Evolutionary conservation across 1,140 invertebrate species (phyloP).

Genomic region (Drosophila bocki): DNA sequence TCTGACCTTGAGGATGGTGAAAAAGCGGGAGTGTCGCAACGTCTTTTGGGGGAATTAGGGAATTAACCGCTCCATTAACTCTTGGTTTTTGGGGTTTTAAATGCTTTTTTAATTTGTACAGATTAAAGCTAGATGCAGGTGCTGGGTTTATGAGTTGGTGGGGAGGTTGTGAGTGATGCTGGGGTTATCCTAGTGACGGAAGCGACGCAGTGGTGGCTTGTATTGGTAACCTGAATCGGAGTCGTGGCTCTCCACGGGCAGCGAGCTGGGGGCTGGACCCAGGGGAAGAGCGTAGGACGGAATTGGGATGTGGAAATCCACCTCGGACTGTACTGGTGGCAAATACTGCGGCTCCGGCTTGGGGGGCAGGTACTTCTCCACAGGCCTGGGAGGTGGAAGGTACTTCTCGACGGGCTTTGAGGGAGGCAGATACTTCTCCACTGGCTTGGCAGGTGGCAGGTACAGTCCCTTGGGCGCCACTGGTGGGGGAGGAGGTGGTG

Average conservation of each 20-base stretch:
- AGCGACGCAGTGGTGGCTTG: slow-evolving; percentile 60
- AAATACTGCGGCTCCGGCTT: slow-evolving; percentile 17
- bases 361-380: slow-evolving; percentile 40
- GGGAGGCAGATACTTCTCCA: slow-evolving; percentile 52
- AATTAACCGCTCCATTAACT: not conserved
- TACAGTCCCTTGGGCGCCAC: slow-evolving; percentile 30
- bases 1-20: slow-evolving; percentile 51
- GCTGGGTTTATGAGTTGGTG: slow-evolving; percentile 27
- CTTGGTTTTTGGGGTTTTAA: slow-evolving; percentile 33
- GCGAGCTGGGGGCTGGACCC: slow-evolving; percentile 35
- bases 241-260: slow-evolving; percentile 27
- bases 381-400: slow-evolving; percentile 47
- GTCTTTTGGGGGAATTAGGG: not conserved
- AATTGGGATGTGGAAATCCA: slow-evolving; percentile 64
- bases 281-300: slow-evolving; percentile 67
- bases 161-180: not conserved
- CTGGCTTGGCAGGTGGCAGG: slow-evolving; percentile 45
- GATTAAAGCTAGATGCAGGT: slow-evolving; percentile 59
- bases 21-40: slow-evolving; percentile 46
- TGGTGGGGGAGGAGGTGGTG: slow-evolving; percentile 63
- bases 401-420: slow-evolving; percentile 46
- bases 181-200: slow-evolving; percentile 44
- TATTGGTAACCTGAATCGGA: slow-evolving; percentile 55
- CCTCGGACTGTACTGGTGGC: slow-evolving; percentile 20
- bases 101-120: slow-evolving; percentile 58